Base-by-base conservation (phyloP, 2,888 invertebrate genomes). In the Pterobdella sp. region DNA sequence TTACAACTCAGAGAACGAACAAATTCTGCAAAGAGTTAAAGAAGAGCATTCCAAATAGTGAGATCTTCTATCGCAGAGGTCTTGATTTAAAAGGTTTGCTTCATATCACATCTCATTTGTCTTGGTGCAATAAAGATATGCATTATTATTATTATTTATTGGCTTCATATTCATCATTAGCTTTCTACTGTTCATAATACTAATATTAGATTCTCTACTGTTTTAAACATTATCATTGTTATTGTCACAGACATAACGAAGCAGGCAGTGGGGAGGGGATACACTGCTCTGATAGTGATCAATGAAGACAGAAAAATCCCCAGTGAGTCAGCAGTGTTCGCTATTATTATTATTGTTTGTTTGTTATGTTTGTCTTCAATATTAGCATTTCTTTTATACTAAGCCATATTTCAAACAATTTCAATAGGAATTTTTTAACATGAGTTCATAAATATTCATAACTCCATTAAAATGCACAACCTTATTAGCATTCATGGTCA, bases 271-370 rank as follows among this genome's bases (percentile, higher is more conserved):
- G 87, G 89, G 0, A 89, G 81, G 73, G 88, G 89, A 14, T 84
- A 79, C 73, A 83, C 83, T 42, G 81, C 81, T 72, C 64, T 84
- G 0, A 77, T 84, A 64, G 81, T 84, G 14, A 75, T 98, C 1
- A 97, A 97, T 84, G 97, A 98, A 84, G 91, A 97, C 84, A 88
- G 89, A 78, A 90, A 91, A 79, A 89, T 91, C 81, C 96, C 96
- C 0, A 89, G 88, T 88, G 86, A 85, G 68, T 34, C n/a, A 26
- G 26, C 26, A 35, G 36, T 65, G 1, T 2, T 31, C n/a, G 68
- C 31, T 36, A 31, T 1, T n/a, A 49, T 42, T 42, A 22, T 7
- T 7, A 42, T 42, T 7, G 49, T 42, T 7, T 7, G 7, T 7
- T 42, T 7, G 49, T 42, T 42, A 42, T 42, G 49, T 7, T 22